Evolutionary conservation across 2,888 invertebrate genomes (phyloP).

Genomic region (Nysson spinosus): DNA sequence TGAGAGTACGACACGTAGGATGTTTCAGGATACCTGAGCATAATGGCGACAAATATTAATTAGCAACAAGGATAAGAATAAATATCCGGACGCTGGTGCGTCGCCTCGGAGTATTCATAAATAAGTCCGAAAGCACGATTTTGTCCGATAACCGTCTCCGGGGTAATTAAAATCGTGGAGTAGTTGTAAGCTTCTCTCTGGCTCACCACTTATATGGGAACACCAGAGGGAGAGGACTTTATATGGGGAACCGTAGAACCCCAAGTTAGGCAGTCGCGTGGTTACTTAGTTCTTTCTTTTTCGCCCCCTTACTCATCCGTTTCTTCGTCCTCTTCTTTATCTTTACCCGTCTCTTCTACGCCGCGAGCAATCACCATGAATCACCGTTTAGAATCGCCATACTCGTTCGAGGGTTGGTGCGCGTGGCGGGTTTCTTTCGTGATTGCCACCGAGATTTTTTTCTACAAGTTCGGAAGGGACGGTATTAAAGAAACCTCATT

Average conservation of each 20-base stretch:
- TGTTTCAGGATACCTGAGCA: slow-evolving; percentile 24
- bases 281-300: slow-evolving; percentile 12
- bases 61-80: slow-evolving; percentile 63
- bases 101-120: slow-evolving; percentile 70
- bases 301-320: slow-evolving; percentile 1
- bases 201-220: slow-evolving; percentile 13
- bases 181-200: slow-evolving; percentile 20
- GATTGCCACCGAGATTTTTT: slow-evolving; percentile 10
- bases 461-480: too few relatives aligned
- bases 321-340: background rate
- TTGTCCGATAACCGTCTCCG: slow-evolving; percentile 65
- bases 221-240: slow-evolving; percentile 36
- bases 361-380: slow-evolving; percentile 54
- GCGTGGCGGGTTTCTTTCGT: slow-evolving; percentile 23
- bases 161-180: slow-evolving; percentile 57
- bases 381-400: slow-evolving; percentile 50
- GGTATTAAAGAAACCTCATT: too few relatives aligned
- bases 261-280: slow-evolving; percentile 44
- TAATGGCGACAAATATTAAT: slow-evolving; percentile 76
- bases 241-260: slow-evolving; percentile 23
- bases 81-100: slow-evolving; percentile 51
- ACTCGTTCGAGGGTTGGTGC: slow-evolving; percentile 20
- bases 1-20: background rate
- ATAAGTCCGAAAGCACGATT: slow-evolving; percentile 70
- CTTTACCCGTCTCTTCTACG: slow-evolving; percentile 25